A percentile compares a stretch with the other conserved stretches of the same genome.
These are phyloP conservation scores for Periparus ater DNA, from an alignment of 2,797 vertebrate genomes.

Conservation along the genomic window DNA sequence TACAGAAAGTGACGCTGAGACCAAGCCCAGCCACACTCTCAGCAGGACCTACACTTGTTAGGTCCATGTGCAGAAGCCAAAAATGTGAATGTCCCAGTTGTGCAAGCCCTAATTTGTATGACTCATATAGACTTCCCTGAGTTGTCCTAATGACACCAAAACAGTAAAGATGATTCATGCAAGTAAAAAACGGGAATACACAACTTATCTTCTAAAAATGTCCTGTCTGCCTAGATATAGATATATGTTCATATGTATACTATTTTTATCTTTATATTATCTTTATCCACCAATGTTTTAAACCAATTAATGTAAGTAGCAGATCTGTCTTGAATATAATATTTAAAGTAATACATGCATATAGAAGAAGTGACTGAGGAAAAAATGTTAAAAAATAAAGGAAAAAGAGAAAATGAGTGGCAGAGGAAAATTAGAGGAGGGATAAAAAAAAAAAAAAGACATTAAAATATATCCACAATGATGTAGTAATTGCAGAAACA, in stretches of 20 bases:
- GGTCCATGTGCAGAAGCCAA: constrained; percentile 4
- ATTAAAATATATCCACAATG: not conserved
- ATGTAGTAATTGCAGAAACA: not conserved
- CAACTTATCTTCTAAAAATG: not conserved
- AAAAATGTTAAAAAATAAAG: not conserved
- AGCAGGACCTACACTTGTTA: not conserved
- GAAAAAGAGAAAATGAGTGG: not conserved
- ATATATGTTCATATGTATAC: not conserved
- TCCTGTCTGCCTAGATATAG: not conserved
- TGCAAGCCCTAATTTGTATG: constrained; percentile 18
- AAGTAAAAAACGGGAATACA: not conserved
- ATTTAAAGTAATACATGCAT: not conserved
- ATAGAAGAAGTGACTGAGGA: not conserved
- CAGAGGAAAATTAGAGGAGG: not conserved
- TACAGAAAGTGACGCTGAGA: not conserved
- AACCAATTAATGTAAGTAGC: not conserved
- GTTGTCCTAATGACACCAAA: constrained; percentile 50
- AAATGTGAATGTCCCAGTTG: not conserved
- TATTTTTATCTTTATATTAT: not conserved
- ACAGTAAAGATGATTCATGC: constrained; percentile 16
- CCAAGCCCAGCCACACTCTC: not conserved
- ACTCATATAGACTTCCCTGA: constrained; percentile 12
- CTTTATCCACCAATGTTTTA: not conserved
- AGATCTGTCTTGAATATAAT: not conserved
- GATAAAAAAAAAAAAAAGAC: not conserved